Evolutionary conservation across 1,140 invertebrate species (phyloP), one percentile per base, ranked within the genome.

Genomic region (Armadillidium nasatum): DNA sequence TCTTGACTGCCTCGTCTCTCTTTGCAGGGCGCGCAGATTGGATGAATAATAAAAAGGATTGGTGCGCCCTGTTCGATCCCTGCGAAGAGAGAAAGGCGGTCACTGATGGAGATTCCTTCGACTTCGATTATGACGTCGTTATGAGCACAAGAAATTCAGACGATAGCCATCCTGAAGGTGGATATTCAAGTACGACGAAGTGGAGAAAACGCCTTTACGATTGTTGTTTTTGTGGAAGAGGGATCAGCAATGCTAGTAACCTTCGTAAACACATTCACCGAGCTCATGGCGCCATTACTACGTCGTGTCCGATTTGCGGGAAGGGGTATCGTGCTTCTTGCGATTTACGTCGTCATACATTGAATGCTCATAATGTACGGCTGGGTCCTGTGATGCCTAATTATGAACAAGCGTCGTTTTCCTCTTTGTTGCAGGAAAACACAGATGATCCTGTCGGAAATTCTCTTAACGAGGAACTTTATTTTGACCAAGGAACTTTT

Each of bases 241-340:
- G 44, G 46, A 78, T 78, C 67, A 78, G 76, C 73, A 78, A 78
- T 60, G 72, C 76, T 13, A 78, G 76, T 67, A 78, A 78, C 46
- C 50, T 78, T 54, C 68, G 76, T 22, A 78, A 78, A 74, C 76
- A 78, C 43, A 78, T 78, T 66, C 72, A 74, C 50, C 67, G 76
- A 13, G 73, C 76, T 11, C 76, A 78, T 67, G 73, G 76, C 82
- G 93, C 95, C 85, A 96, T 96, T 83, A 94, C 94, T 0, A 96
- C 96, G 86, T 92, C 96, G 82, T 97, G 95, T 83, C 87, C 90
- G 74, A 91, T 91, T 0, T 97, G 95, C 82, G 92, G 92, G 44
- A 95, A 95, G 84, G 92, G 93, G 0, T 95, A 95, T 84, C 88
- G 93, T 44, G 87, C 93, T 73, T 94, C 94, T 46, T 83, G 82